Percentiles rank a stretch among this genome's conserved stretches.
Evolutionary conservation across 2,797 vertebrate genomes (phyloP).

Genomic region (Labeo calbasu): DNA sequence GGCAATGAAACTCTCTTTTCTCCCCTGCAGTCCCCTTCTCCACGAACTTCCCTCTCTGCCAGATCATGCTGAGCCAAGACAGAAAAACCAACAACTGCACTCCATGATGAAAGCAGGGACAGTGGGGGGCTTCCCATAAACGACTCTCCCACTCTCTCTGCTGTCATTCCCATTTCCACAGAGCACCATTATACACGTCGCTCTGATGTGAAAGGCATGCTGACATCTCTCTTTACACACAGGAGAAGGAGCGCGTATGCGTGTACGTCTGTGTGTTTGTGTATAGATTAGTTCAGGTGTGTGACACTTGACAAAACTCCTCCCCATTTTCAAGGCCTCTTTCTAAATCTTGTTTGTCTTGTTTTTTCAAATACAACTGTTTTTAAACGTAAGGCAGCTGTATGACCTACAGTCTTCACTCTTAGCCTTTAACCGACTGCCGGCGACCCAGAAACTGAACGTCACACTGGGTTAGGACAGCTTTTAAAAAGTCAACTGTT

Average conservation of each 20-base stretch:
- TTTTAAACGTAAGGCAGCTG: neutral
- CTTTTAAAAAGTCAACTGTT: constrained; percentile 62
- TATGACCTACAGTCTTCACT: constrained; percentile 16
- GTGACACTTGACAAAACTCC: constrained; percentile 9
- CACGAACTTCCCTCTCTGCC: constrained; percentile 65
- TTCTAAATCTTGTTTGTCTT: constrained; percentile 59
- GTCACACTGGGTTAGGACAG: constrained; percentile 45
- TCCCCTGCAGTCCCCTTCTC: constrained; percentile 70
- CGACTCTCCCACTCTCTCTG: constrained; percentile 38
- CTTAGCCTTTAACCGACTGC: neutral
- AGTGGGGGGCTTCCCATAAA: constrained; percentile 46
- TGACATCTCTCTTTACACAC: constrained; percentile 58
- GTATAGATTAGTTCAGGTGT: constrained; percentile 27
- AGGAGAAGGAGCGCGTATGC: neutral
- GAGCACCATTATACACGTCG: constrained; percentile 59
- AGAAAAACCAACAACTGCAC: constrained; percentile 78
- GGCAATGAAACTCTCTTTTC: constrained; percentile 53
- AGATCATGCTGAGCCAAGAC: constrained; percentile 74
- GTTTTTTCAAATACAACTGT: constrained; percentile 33
- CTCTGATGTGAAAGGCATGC: constrained; percentile 56
- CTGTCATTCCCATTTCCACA: constrained; percentile 67
- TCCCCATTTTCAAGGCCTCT: neutral
- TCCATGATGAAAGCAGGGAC: constrained; percentile 74
- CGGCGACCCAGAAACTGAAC: constrained; percentile 31
- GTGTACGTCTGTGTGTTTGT: constrained; percentile 29